Evolutionary conservation across 2,113 vertebrate genomes (phyloP), one percentile per base, ranked within the genome.

Genomic region (Piaya cayana): DNA sequence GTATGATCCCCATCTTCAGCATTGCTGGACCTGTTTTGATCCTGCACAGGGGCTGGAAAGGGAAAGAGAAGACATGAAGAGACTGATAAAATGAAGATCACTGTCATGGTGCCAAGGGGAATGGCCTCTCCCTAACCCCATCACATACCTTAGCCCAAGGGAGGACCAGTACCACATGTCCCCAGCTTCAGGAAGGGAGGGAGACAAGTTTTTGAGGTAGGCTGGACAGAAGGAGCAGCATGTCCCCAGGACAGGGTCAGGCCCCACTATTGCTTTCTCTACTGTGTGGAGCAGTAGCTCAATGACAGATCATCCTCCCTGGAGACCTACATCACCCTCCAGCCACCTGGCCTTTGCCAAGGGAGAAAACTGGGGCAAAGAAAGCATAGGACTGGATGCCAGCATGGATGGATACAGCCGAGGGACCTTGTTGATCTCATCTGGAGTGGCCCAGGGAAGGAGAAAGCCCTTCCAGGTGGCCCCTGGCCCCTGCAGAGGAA

Each of bases 401-500:
- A n/a, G 36, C 26, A 9, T 2, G 11, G 34, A 15, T 39, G 49
- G 23, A 47, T 3, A 2, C 0, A 12, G 36, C 76, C 7, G 4
- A 86, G 34, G 30, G 55, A 65, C 30, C 8, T 11, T 0, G 1
- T 2, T 42, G 59, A 36, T 56, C 85, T 42, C 50, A 43, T 29
- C 36, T 26, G 64, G 42, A 86, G 59, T 21, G 47, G 29, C 21
- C 49, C 56, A 26, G 55, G 42, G 42, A 76, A 64, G 68, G 39
- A 92, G 12, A 36, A 88, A 89, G 11, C 37, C 62, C 63, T 64
- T 80, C 79, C 82, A 1, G 0, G 50, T 32, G 22, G 37, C 55
- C 60, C 6, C 3, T 13, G 18, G 8, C 8, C 47, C 56, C 11
- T 11, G 42, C 30, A 5, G 34, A 97, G 47, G 97, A 97, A 98